These are phyloP conservation scores for Arvicanthis niloticus DNA, from an alignment of 2,113 vertebrate genomes.

Conservation along the genomic window DNA sequence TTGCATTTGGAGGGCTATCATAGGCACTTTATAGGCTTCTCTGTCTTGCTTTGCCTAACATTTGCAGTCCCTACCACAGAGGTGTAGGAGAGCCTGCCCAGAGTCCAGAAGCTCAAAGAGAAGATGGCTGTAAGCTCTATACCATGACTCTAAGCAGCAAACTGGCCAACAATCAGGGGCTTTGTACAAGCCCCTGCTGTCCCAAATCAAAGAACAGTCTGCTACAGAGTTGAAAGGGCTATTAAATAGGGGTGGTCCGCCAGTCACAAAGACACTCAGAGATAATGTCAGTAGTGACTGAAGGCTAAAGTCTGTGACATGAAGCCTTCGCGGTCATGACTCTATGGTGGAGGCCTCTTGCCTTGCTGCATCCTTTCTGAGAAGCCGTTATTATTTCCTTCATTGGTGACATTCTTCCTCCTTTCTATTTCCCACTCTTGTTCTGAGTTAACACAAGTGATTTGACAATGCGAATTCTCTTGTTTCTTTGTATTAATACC, in stretches of 20 bases:
- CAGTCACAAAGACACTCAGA: conserved; percentile 12
- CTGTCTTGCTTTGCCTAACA: conserved; percentile 49
- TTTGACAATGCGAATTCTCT: neutral
- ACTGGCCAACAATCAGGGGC: conserved; percentile 59
- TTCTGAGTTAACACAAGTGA: neutral
- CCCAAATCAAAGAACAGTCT: conserved; percentile 54
- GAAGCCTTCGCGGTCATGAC: neutral
- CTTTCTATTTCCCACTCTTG: neutral
- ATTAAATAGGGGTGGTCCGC: conserved; percentile 43
- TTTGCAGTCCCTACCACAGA: conserved; percentile 41
- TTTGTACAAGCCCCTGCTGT: conserved; percentile 67
- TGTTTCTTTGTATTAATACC: neutral
- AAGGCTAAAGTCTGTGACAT: neutral
- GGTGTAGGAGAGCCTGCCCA: neutral
- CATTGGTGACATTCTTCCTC: neutral
- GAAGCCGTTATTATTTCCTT: conserved; percentile 3
- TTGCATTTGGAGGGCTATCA: neutral
- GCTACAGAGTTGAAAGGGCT: conserved; percentile 48
- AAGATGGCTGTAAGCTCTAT: neutral
- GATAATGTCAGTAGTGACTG: conserved; percentile 47
- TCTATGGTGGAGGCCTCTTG: neutral
- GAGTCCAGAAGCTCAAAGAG: conserved; percentile 32
- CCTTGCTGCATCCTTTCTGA: neutral
- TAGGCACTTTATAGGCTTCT: conserved; percentile 30
- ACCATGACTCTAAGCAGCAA: neutral